Percentiles rank a stretch among this genome's conserved stretches.
phyloP scores from a whole-genome alignment of 2,797 vertebrate genomes.

The Pangasius sanitwongsei region DNA sequence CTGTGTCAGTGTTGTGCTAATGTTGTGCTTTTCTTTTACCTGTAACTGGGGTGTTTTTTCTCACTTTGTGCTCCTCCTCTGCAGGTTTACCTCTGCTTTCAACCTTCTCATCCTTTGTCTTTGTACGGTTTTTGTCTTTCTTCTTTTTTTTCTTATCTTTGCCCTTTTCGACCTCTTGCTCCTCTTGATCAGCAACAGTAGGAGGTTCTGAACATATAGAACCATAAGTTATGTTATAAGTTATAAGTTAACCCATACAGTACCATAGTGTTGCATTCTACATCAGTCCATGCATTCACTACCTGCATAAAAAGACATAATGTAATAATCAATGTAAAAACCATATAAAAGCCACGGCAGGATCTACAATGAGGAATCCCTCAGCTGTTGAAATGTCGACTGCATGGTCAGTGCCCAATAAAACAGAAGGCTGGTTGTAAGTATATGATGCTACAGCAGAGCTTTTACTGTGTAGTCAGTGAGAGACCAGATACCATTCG shows the following conservation, averaged over 20 bases:
- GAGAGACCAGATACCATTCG: slow-evolving; percentile 27
- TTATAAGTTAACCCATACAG: not conserved
- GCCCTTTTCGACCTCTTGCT: slow-evolving; percentile 59
- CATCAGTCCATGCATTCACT: not conserved
- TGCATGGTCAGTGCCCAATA: not conserved
- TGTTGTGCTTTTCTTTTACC: slow-evolving; percentile 56
- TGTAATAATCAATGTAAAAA: not conserved
- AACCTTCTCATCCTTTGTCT: slow-evolving; percentile 66
- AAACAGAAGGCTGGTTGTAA: slow-evolving; percentile 38
- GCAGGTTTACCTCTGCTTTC: slow-evolving; percentile 58
- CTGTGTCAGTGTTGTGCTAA: not conserved
- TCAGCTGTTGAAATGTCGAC: not conserved
- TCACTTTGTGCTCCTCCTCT: slow-evolving; percentile 59
- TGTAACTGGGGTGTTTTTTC: slow-evolving; percentile 65
- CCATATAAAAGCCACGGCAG: not conserved
- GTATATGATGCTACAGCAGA: slow-evolving; percentile 36
- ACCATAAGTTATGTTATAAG: not conserved
- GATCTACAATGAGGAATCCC: not conserved
- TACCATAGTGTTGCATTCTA: not conserved
- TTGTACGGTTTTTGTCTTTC: slow-evolving; percentile 70
- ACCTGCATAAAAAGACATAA: not conserved
- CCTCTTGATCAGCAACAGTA: slow-evolving; percentile 49
- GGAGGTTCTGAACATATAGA: slow-evolving; percentile 60
- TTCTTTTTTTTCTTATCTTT: slow-evolving; percentile 76
- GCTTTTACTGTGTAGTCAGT: slow-evolving; percentile 43